phyloP scores from a whole-genome alignment of 2,888 invertebrate genomes.

The Clunio marinus region DNA sequence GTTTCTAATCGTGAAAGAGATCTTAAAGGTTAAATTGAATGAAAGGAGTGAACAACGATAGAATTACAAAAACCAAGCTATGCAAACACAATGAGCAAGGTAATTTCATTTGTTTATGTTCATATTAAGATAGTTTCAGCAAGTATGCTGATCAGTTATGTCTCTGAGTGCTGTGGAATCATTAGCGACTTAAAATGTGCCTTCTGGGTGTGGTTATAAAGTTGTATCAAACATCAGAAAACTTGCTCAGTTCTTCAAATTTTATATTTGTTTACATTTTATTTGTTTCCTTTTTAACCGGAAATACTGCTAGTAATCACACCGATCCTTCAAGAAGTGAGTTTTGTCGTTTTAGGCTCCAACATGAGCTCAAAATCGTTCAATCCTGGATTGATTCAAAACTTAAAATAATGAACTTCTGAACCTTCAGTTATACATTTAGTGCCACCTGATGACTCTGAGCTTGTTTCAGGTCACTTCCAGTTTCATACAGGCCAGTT shows the following conservation, averaged over 20 bases:
- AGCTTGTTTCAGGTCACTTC: neutral
- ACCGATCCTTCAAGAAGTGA: neutral
- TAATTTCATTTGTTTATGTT: neutral
- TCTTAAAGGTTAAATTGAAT: neutral
- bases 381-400: neutral
- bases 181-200: neutral
- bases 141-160: neutral
- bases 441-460: no score
- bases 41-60: neutral
- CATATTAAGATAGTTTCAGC: neutral
- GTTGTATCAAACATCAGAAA: neutral
- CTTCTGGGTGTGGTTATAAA: slow-evolving; percentile 35
- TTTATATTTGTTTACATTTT: slow-evolving; percentile 26
- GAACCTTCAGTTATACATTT: no score
- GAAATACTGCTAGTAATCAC: neutral
- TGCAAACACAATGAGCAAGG: slow-evolving; percentile 36
- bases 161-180: neutral
- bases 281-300: neutral
- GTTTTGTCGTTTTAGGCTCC: neutral
- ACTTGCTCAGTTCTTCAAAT: neutral
- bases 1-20: neutral
- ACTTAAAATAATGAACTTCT: no score
- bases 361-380: neutral
- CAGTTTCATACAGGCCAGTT: neutral
- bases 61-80: neutral